Conservation (phyloP, 1,140 invertebrate species). For the Plectus sambesii region DNA sequence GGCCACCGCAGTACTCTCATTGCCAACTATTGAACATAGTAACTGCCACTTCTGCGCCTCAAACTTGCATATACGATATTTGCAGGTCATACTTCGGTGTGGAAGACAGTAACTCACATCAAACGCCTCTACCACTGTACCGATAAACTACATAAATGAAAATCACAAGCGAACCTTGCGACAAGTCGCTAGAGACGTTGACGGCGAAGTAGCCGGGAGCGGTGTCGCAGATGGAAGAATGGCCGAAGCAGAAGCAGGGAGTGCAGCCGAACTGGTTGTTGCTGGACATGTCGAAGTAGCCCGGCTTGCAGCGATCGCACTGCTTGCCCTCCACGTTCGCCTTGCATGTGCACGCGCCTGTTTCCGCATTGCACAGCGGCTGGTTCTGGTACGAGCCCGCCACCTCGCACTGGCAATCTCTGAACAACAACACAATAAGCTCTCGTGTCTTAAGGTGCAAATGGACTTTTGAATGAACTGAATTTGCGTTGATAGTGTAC, state of each 20-base stretch:
- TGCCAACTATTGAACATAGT: too few relatives aligned
- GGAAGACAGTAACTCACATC: conserved; percentile 5
- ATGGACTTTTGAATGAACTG: too few relatives aligned
- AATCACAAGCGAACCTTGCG: conserved; percentile 41
- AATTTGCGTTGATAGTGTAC: conserved; percentile 5
- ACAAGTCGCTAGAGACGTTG: conserved; percentile 48
- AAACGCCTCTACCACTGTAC: too few relatives aligned
- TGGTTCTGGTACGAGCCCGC: conserved; percentile 70
- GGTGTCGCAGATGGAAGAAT: conserved; percentile 77
- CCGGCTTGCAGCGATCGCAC: conserved; percentile 82
- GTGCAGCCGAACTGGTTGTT: conserved; percentile 88
- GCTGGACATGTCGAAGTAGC: conserved; percentile 78
- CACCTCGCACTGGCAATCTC: conserved; percentile 72
- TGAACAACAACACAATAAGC: conserved; percentile 63
- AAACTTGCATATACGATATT: too few relatives aligned
- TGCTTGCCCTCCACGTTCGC: conserved; percentile 81
- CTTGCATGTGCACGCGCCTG: conserved; percentile 73
- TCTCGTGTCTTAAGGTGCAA: neutral
- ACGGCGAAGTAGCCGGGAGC: conserved; percentile 68
- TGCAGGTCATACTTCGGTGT: conserved; percentile 8
- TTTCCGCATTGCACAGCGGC: conserved; percentile 66
- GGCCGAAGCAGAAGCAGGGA: conserved; percentile 94
- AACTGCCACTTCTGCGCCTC: too few relatives aligned
- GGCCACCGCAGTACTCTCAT: too few relatives aligned
- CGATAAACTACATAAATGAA: neutral